Base-by-base conservation (phyloP, 2,888 invertebrate species). In the Iphiclides podalirius region DNA sequence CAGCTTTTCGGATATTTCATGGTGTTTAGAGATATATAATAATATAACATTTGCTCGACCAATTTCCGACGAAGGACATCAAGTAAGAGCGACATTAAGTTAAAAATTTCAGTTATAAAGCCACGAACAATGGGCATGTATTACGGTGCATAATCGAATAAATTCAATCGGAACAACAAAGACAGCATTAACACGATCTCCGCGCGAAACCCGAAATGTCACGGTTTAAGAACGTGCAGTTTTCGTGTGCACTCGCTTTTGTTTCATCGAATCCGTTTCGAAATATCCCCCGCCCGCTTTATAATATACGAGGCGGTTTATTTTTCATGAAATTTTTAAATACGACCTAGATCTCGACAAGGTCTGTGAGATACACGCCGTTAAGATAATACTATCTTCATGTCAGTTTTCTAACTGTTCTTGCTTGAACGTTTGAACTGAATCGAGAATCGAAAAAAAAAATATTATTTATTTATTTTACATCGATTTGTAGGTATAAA, bases 271-370 rank as follows among this genome's bases (percentile, higher is more conserved):
- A 41, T 13, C 1, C 2, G 26, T 41, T 31, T 36, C 7, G 17
- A 17, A 41, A 42, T 36, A 15, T 3, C 12, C 28, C 13, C 23
- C 13, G 26, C 12, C n/a, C 14, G 17, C 16, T 4, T 26, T 13
- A n/a, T 28, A 13, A 20, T 14, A 11, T 34, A 11, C 23, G 11
- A 20, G 14, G 35, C 12, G 31, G 35, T 17, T 20, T 23, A 40
- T 44, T 52, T 52, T 48, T 37, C 20, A 20, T 38, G 13, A 37
- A 17, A 37, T 52, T 48, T 20, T 28, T 42, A 44, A 47, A 47
- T 16, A 15, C 35, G 46, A 46, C 47, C 42, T 51, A 36, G 48
- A 58, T 59, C 40, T 56, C 45, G 50, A 11, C 34, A 26, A n/a
- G n/a, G 26, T 35, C 15, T 33, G 33, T 12, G 37, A 15, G 15